Base-by-base conservation (phyloP, 2,797 vertebrate species). In the Clamator glandarius region DNA sequence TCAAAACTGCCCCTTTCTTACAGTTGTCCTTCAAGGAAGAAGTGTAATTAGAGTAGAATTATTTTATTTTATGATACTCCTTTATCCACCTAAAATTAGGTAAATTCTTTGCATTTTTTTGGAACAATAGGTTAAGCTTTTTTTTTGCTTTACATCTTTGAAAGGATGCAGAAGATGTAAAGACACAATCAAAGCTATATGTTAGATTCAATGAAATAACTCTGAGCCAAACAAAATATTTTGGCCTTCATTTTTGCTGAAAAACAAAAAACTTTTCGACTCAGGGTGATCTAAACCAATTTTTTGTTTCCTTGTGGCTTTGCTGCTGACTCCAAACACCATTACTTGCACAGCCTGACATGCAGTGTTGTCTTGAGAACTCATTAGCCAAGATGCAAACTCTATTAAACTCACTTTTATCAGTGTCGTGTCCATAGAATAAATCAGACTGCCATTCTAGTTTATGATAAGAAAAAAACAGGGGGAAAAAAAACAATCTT, bases 261-360 rank as follows among this genome's bases (percentile, higher is more conserved):
- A 91, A 96, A 96, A 88, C 39, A 88, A 84, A 66, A 90, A 85
- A 51, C 12, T 3, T 46, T 50, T n/a, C 90, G 81, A 86, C 81
- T 93, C 13, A 26, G 63, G 15, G 8, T 74, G 26, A 54, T 61
- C 44, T 54, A 48, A 94, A 92, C 42, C 76, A 77, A 25, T 84
- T 89, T 95, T 94, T 89, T 89, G 39, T 36, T 87, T 94, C 80
- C 29, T 74, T 87, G 83, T 94, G 95, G 92, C 93, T 96, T 94
- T 92, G 84, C 61, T 95, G 83, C 74, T 79, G 70, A 61, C 72
- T 95, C 68, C 68, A 94, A 83, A 77, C 74, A 66, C 50, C 59
- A 84, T 82, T 94, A 73, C 74, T 94, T 82, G 63, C 80, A 63
- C 88, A 83, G 88, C 90, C 85, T 87, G 81, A 89, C 48, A 25